Evolutionary conservation across 2,888 invertebrate genomes (phyloP).

Genomic region (Campopleginae sp.): DNA sequence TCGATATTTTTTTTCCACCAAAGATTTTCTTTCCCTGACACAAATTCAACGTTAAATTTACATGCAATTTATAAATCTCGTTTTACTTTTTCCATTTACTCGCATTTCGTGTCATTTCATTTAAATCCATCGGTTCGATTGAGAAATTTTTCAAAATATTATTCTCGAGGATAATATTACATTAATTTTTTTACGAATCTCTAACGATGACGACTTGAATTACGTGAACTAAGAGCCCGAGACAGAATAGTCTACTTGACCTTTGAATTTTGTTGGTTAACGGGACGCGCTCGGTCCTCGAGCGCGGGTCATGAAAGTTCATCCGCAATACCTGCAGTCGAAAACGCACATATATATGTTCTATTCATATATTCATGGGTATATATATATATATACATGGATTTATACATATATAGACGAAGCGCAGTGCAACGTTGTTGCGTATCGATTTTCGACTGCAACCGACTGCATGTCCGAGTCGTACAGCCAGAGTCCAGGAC

Average conservation of each 20-base stretch:
- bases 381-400: slow-evolving; percentile 34
- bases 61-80: neutral
- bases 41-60: neutral
- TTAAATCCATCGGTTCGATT: neutral
- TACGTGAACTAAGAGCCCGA: slow-evolving; percentile 18
- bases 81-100: neutral
- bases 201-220: neutral
- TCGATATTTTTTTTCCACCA: neutral
- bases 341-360: slow-evolving; percentile 55
- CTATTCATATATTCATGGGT: neutral
- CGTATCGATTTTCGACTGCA: slow-evolving; percentile 67
- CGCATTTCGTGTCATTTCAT: too few species aligned
- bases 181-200: neutral
- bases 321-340: slow-evolving; percentile 67
- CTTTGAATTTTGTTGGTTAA: slow-evolving; percentile 50
- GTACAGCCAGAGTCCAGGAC: slow-evolving; percentile 50
- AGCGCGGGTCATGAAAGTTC: slow-evolving; percentile 67
- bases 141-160: neutral
- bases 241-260: slow-evolving; percentile 39
- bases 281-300: slow-evolving; percentile 14
- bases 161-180: neutral
- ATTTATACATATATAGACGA: slow-evolving; percentile 43
- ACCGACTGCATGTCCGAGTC: slow-evolving; percentile 58
- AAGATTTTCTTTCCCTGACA: neutral
- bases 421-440: slow-evolving; percentile 68